Evolutionary conservation across 2,113 vertebrate genomes (phyloP).

Genomic region (Apeltes quadracus): DNA sequence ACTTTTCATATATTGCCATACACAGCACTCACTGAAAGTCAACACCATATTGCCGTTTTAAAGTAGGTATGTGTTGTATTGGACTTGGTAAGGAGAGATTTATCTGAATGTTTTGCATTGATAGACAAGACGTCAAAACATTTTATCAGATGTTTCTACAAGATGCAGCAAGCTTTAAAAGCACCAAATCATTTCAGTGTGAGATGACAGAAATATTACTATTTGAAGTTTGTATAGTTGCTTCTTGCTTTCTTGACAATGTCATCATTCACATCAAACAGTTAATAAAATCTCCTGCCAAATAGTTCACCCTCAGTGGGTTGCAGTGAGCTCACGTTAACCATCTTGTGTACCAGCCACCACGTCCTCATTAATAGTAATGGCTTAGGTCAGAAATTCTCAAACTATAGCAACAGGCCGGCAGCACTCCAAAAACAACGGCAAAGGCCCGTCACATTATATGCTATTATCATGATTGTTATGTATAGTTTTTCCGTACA

Average conservation of each 20-base stretch:
- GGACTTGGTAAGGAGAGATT: background rate
- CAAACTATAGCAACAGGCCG: slow-evolving; percentile 1
- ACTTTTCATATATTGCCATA: background rate
- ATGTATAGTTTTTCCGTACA: background rate
- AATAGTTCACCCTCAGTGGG: slow-evolving; percentile 24
- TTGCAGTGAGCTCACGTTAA: slow-evolving; percentile 36
- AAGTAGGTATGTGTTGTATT: background rate
- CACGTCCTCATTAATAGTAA: slow-evolving; percentile 16
- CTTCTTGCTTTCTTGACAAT: slow-evolving; percentile 33
- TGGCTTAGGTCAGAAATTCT: slow-evolving; percentile 19
- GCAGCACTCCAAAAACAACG: slow-evolving; percentile 3
- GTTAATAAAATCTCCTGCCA: slow-evolving; percentile 30
- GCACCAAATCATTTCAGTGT: background rate
- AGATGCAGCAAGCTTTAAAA: background rate
- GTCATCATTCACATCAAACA: slow-evolving; percentile 24
- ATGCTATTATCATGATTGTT: background rate
- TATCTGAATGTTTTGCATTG: background rate
- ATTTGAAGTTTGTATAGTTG: slow-evolving; percentile 9
- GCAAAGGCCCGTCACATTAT: background rate
- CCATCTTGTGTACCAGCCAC: slow-evolving; percentile 38
- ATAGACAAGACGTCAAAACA: background rate
- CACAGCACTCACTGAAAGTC: background rate
- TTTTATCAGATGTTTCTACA: background rate
- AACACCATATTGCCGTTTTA: background rate
- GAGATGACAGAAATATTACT: background rate